Evolutionary conservation across 2,888 invertebrate genomes (phyloP).

Genomic region (Epistrophe grossulariae): DNA sequence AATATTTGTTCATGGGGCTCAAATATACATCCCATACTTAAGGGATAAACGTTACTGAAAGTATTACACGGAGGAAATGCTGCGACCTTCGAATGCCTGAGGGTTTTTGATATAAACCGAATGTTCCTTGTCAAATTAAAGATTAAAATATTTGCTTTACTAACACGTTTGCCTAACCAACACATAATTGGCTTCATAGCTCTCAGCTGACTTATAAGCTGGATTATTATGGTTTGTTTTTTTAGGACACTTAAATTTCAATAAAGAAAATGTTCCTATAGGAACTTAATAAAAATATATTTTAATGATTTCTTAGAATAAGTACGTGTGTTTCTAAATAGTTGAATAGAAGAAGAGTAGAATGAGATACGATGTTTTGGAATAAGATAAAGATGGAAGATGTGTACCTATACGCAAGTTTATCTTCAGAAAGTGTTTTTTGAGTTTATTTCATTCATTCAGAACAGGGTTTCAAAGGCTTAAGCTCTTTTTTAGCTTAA

Average conservation of each 20-base stretch:
- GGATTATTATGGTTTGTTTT: neutral
- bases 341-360: neutral
- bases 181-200: neutral
- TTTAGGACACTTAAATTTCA: neutral
- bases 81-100: neutral
- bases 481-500: too few relatives aligned
- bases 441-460: too few relatives aligned
- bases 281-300: neutral
- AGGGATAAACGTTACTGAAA: neutral
- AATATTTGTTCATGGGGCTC: neutral
- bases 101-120: neutral
- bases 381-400: too few relatives aligned
- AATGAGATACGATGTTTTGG: too few relatives aligned
- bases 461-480: too few relatives aligned
- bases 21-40: neutral
- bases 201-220: neutral
- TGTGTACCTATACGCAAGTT: too few relatives aligned
- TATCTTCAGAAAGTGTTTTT: too few relatives aligned
- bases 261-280: neutral
- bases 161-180: neutral
- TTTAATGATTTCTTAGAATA: neutral
- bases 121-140: neutral
- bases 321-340: neutral
- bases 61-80: neutral
- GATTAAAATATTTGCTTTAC: neutral